Evolutionary conservation across 2,113 vertebrate species (phyloP).

Genomic region (Narcine bancroftii): DNA sequence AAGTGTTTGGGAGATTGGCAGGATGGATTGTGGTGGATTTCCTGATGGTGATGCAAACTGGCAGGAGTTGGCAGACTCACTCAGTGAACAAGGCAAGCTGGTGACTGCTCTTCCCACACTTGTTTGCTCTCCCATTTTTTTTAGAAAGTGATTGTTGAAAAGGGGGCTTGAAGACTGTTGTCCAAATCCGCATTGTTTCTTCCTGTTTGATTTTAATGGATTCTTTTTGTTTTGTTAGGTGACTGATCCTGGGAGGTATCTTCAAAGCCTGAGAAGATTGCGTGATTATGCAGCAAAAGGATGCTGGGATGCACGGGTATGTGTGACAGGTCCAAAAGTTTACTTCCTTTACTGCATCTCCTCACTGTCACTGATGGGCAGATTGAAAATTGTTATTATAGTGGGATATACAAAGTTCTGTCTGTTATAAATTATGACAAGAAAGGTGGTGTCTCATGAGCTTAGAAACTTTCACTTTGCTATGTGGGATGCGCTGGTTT

Average conservation of each 20-base stretch:
- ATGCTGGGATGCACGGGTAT: constrained; percentile 94
- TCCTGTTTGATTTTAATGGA: background rate
- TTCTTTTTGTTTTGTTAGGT: constrained; percentile 47
- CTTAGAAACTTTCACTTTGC: background rate
- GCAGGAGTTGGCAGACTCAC: too few species aligned
- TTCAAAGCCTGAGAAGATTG: constrained; percentile 83
- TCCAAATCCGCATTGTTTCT: too few species aligned
- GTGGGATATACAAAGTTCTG: too few species aligned
- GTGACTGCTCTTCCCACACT: too few species aligned
- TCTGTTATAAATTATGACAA: background rate
- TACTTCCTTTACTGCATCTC: background rate
- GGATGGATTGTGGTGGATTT: too few species aligned
- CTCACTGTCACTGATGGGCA: too few species aligned
- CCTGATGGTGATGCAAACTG: too few species aligned
- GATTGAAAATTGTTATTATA: too few species aligned
- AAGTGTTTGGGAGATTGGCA: too few species aligned
- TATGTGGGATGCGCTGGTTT: background rate
- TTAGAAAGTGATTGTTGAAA: background rate
- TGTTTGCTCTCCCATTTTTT: too few species aligned
- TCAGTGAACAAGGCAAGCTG: too few species aligned
- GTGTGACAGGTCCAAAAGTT: background rate
- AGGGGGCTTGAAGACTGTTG: too few species aligned
- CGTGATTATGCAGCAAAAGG: constrained; percentile 85
- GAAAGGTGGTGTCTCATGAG: background rate
- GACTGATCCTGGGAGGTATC: constrained; percentile 80